Evolutionary conservation across 2,888 invertebrate species (phyloP).

Genomic region (Pristionchus entomophagus): DNA sequence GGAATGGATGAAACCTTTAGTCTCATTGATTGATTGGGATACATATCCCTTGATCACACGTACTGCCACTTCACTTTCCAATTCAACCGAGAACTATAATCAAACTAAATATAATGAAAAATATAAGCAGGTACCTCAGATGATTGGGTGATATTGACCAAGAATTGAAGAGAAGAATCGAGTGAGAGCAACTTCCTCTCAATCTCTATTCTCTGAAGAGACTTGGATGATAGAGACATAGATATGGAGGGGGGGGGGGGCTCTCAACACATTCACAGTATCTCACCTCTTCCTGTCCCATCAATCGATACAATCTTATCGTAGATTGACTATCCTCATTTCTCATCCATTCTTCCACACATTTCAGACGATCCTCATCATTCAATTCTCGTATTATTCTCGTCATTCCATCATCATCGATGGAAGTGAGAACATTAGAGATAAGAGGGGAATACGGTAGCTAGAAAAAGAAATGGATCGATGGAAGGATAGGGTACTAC

Average conservation of each 20-base stretch:
- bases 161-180: neutral
- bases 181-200: neutral
- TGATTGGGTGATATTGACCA: neutral
- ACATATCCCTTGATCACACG: neutral
- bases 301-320: neutral
- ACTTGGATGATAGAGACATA: neutral
- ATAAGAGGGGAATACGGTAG: constrained; percentile 18
- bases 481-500: neutral
- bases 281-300: neutral
- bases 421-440: neutral
- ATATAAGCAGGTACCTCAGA: too few relatives aligned
- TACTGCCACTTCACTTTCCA: neutral
- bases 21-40: neutral
- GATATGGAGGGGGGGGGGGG: too few relatives aligned
- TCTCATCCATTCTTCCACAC: neutral
- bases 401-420: neutral
- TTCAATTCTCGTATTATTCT: neutral
- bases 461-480: neutral
- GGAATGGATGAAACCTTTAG: too few relatives aligned
- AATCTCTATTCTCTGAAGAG: neutral
- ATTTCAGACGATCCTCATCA: neutral
- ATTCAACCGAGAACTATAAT: neutral
- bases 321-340: neutral
- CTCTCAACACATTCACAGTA: neutral
- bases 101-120: too few relatives aligned